A percentile compares a stretch with the other conserved stretches of the same genome.
Conservation (phyloP, 2,113 vertebrate genomes). For the Chauna torquata region DNA sequence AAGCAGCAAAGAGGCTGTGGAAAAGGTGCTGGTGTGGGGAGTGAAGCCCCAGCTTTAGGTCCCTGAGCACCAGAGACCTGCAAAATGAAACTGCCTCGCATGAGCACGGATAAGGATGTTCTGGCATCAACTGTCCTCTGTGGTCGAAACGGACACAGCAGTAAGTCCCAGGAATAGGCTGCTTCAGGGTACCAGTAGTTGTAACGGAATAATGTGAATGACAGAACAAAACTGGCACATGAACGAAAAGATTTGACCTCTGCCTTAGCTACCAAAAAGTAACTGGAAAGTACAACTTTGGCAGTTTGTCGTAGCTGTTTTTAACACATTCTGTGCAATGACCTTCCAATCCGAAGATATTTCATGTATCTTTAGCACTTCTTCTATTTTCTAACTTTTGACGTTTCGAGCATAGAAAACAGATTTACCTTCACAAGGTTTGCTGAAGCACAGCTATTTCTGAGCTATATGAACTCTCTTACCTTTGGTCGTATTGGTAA, state of each 20-base stretch:
- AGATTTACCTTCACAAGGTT: constrained; percentile 27
- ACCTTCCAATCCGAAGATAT: constrained; percentile 12
- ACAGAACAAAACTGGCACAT: background rate
- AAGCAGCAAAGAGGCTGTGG: background rate
- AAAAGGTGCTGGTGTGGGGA: background rate
- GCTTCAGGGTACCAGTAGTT: background rate
- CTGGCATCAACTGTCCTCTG: background rate
- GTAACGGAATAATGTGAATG: background rate
- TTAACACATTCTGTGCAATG: background rate
- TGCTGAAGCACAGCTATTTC: constrained; percentile 45
- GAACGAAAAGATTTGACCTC: background rate
- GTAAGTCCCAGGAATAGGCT: background rate
- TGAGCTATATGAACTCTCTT: constrained; percentile 46
- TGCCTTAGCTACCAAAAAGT: background rate
- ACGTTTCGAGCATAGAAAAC: constrained; percentile 16
- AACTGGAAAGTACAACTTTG: background rate
- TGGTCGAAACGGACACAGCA: background rate
- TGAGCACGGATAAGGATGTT: background rate
- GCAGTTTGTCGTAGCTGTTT: background rate
- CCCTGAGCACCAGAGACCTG: background rate
- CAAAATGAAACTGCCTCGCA: background rate
- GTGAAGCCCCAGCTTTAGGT: background rate
- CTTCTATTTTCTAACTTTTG: background rate
- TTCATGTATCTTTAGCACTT: background rate
- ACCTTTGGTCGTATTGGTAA: constrained; percentile 67